These are phyloP conservation scores for Cuculus canorus DNA, from an alignment of 2,797 vertebrate genomes.

Conservation along the genomic window DNA sequence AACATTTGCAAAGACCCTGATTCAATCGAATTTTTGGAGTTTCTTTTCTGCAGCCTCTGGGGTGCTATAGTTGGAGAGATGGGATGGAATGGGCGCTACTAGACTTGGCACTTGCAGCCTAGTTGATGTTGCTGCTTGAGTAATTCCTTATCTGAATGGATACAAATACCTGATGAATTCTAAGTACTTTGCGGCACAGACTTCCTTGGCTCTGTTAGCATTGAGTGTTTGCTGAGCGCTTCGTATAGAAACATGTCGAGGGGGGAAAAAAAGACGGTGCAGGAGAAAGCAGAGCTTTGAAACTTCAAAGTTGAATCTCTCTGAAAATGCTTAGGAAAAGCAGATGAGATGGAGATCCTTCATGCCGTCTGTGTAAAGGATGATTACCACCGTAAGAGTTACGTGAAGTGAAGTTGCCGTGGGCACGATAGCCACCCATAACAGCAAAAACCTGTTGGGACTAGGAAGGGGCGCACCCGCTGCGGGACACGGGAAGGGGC, in stretches of 20 bases:
- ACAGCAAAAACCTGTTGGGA: rapidly evolving
- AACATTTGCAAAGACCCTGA: background rate
- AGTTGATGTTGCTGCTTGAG: background rate
- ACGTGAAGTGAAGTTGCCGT: no score
- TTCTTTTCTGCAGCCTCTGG: background rate
- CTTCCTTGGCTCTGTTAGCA: background rate
- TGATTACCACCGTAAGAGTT: background rate
- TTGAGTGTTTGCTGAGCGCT: background rate
- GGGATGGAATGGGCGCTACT: background rate
- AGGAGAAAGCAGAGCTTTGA: background rate
- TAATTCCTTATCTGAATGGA: background rate
- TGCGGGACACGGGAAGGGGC: background rate
- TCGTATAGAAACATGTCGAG: background rate
- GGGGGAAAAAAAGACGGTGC: background rate
- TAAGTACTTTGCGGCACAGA: background rate
- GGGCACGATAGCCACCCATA: no score
- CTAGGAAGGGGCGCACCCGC: rapidly evolving
- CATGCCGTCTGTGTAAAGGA: background rate
- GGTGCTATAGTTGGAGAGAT: background rate
- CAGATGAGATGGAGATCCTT: background rate
- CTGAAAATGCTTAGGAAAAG: background rate
- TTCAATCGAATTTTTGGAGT: background rate
- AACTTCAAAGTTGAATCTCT: background rate
- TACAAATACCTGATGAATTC: background rate
- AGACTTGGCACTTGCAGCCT: background rate